Evolutionary conservation across 1,140 invertebrate genomes (phyloP).

Genomic region (Maniola jurtina): DNA sequence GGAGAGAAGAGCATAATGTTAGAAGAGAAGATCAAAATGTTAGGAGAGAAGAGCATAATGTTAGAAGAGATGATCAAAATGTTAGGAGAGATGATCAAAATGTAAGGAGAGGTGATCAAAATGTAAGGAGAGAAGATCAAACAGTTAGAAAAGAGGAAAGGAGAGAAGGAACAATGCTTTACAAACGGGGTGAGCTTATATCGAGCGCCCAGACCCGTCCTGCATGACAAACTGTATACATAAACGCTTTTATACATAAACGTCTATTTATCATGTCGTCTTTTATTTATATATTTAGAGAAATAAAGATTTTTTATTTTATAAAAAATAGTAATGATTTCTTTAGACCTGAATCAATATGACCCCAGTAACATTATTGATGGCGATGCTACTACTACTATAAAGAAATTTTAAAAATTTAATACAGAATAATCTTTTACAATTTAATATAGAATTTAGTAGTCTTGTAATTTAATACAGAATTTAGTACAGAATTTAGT

Average conservation of each 20-base stretch:
- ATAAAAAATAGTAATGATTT: constrained; percentile 8
- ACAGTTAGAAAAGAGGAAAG: constrained; percentile 41
- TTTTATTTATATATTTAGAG: constrained; percentile 44
- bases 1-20: constrained; percentile 13
- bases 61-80: constrained; percentile 15
- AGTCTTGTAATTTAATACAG: too few relatives aligned
- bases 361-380: too few relatives aligned
- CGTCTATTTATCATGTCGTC: constrained; percentile 64
- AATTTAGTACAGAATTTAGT: too few relatives aligned
- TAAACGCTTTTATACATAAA: constrained; percentile 67
- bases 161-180: constrained; percentile 79
- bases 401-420: too few relatives aligned
- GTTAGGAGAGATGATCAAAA: constrained; percentile 16
- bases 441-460: too few relatives aligned
- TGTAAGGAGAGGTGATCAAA: constrained; percentile 25
- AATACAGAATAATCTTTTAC: too few relatives aligned
- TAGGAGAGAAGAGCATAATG: constrained; percentile 37
- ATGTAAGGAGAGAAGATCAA: constrained; percentile 35
- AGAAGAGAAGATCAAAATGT: constrained; percentile 26
- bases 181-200: constrained; percentile 89
- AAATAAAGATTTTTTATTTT: constrained; percentile 31
- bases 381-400: too few relatives aligned
- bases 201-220: constrained; percentile 83
- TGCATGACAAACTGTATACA: constrained; percentile 58
- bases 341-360: background rate